Evolutionary conservation across 2,888 invertebrate genomes (phyloP), one percentile per base, ranked within the genome.

Genomic region (Apantesis nais): DNA sequence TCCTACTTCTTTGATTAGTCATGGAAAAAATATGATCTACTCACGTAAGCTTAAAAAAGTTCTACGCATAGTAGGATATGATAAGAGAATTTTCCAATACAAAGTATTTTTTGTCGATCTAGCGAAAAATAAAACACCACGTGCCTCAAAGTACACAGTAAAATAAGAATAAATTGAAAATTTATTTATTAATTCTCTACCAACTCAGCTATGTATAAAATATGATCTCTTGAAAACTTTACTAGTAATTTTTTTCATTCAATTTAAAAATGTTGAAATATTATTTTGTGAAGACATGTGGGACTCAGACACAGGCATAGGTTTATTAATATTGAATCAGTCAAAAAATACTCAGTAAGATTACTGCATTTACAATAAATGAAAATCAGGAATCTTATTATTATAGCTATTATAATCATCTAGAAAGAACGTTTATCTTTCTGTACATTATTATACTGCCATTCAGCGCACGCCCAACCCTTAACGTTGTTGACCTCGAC

Each of bases 391-490:
- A 65, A 19, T 52, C 39, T 66, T 4, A 29, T 5, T 12, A 39
- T 37, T n/a, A 41, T 25, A 37, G 8, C 29, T 41, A 62, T 44
- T 44, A 63, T 31, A 44, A 8, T 31, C n/a, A 25, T 29, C 22
- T 61, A 67, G 29, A 58, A 29, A 9, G 41, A 41, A 29, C 37
- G 39, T 60, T 64, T 72, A 60, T 69, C 63, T 48, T 66, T 69
- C 34, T 82, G 79, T 9, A 90, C 83, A 76, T 96, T 96, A 77
- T 96, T 94, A 82, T 97, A 97, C 67, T 96, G 95, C 96, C 96
- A 97, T 84, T 97, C 97, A 0, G 96, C 95, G 72, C 96, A 95
- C 0, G 97, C 97, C 90, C 96, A 96, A 0, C 97, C 97, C 74
- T 93, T 95, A 0, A 96, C 83, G 0, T 96, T 97, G 83, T 97